Conservation (phyloP, 2,113 vertebrate species). For the Sula dactylatra region DNA sequence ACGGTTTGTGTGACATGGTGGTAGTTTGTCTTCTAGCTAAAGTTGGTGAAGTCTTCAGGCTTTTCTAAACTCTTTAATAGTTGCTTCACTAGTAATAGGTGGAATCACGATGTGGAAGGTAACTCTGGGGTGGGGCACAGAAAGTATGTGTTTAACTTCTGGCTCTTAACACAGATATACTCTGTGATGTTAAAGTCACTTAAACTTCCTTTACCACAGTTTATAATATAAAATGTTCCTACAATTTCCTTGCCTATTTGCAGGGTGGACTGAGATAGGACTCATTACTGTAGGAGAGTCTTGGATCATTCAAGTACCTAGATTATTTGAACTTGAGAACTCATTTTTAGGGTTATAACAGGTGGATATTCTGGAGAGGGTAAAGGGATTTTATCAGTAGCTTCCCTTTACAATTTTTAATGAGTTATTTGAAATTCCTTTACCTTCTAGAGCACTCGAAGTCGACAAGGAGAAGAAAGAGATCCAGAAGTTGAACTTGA, state of each 20-base stretch:
- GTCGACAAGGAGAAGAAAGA: slow-evolving; percentile 96
- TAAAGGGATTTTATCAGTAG: not conserved
- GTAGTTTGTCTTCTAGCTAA: not conserved
- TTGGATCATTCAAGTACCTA: not conserved
- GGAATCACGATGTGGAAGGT: not conserved
- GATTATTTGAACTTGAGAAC: not conserved
- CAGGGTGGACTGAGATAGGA: not conserved
- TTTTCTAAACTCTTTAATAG: not conserved
- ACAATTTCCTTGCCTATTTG: not conserved
- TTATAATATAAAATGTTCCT: not conserved
- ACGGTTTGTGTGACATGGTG: not conserved
- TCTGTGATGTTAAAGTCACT: not conserved
- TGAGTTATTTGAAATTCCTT: slow-evolving; percentile 25
- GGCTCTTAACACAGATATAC: not conserved
- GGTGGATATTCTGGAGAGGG: not conserved
- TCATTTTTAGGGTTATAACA: not conserved
- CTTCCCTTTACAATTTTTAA: not conserved
- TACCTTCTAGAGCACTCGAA: slow-evolving; percentile 90
- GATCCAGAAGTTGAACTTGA: slow-evolving; percentile 95
- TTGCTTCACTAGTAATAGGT: not conserved
- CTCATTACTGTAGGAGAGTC: not conserved
- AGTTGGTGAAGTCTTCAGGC: not conserved
- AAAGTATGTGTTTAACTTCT: not conserved
- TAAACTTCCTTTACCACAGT: not conserved
- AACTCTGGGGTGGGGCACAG: not conserved